These are phyloP conservation scores for Drosophila pectinifera DNA, from an alignment of 1,140 invertebrate species.

Conservation along the genomic window DNA sequence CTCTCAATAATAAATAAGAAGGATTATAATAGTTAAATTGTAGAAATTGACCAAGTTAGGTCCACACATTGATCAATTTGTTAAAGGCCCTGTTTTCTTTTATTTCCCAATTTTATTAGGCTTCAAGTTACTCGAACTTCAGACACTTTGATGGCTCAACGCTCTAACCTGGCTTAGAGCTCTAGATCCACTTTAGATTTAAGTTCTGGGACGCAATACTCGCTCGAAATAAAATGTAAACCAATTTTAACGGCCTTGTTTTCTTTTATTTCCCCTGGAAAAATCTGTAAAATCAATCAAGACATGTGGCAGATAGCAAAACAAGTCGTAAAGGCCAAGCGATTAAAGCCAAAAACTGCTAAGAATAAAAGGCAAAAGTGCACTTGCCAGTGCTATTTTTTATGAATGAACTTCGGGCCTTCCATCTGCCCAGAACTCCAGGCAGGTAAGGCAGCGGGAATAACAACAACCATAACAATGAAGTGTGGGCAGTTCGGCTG, in stretches of 20 bases:
- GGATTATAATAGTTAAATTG: no score
- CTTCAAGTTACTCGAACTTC: neutral
- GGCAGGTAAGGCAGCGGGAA: constrained; percentile 5
- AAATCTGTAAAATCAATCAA: constrained; percentile 39
- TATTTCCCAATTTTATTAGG: neutral
- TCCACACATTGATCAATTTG: neutral
- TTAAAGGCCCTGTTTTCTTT: neutral
- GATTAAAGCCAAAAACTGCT: constrained; percentile 16
- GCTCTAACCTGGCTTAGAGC: no score
- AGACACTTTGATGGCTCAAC: neutral
- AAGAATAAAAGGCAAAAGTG: constrained; percentile 3
- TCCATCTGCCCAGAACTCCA: neutral
- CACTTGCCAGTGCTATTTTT: constrained; percentile 17
- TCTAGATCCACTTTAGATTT: neutral
- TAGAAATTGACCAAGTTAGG: no score
- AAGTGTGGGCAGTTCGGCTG: constrained; percentile 79
- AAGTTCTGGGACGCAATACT: neutral
- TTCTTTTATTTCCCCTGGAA: neutral
- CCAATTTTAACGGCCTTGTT: neutral
- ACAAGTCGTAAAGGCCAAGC: constrained; percentile 12
- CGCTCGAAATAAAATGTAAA: constrained; percentile 13
- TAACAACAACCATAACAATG: constrained; percentile 32
- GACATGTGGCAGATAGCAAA: neutral
- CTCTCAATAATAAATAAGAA: no score
- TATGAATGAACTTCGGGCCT: constrained; percentile 38